phyloP scores from a whole-genome alignment of 2,113 vertebrate species.

The Thamnophis sirtalis region DNA sequence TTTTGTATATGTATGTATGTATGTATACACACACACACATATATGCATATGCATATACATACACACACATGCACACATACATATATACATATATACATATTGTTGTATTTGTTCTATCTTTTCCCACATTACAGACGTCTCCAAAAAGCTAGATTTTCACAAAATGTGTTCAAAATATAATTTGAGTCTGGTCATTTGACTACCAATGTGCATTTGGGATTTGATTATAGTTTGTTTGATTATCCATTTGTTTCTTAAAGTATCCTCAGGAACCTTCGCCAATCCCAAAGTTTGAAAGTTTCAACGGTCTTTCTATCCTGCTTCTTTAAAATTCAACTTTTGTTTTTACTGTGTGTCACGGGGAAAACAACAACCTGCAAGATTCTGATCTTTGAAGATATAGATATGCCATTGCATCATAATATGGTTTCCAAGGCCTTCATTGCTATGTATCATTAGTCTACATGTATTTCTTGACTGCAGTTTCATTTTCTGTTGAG shows the following conservation, averaged over 20 bases:
- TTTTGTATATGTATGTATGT: no score
- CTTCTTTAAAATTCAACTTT: neutral
- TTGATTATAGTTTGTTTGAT: neutral
- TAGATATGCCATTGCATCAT: neutral
- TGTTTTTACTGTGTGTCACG: neutral
- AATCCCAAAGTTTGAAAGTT: neutral
- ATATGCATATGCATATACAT: no score
- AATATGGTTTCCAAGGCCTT: neutral
- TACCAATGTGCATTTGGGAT: neutral
- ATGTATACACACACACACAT: no score
- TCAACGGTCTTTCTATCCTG: neutral
- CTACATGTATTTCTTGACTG: neutral
- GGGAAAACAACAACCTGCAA: neutral
- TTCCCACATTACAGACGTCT: neutral
- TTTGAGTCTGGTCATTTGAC: neutral
- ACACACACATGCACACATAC: no score
- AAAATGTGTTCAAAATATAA: neutral
- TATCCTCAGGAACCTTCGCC: neutral
- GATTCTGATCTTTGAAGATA: neutral
- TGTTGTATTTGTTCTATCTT: neutral
- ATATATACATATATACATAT: no score
- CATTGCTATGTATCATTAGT: neutral
- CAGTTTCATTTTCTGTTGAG: neutral
- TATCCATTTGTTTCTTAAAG: neutral
- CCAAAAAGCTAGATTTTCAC: neutral